Evolutionary conservation across 2,888 invertebrate species (phyloP), one percentile per base, ranked within the genome.

Genomic region (Epirrhoe tristata): DNA sequence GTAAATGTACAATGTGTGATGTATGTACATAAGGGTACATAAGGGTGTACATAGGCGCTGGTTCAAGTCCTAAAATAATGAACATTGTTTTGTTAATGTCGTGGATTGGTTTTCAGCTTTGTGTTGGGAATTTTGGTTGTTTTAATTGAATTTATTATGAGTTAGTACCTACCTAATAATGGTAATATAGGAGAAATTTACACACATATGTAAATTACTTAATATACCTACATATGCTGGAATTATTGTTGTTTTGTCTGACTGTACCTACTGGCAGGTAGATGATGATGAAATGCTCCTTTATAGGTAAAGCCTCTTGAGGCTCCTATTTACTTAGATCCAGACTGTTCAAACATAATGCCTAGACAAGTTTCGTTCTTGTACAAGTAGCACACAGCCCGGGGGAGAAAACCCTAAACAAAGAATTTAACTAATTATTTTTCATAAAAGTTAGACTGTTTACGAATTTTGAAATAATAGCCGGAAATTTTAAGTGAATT

Each of bases 1-100:
- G 90, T 88, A 91, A 90, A 93, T 90, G 85, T 87, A 80, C 79
- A 77, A 48, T 80, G 77, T 80, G 81, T 80, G 76, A 80, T 77
- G 80, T 81, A 83, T 16, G 46, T 34, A 51, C 16, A n/a, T 17
- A n/a, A n/a, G n/a, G n/a, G 55, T 65, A 64, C 77, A 80, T 80
- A 81, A 72, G 68, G 69, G 71, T 70, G 75, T 77, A 84, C 72
- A 80, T 82, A 80, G 75, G 72, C 71, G 70, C 75, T 74, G 74
- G 71, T 69, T 74, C 70, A 76, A 70, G 67, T 73, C 74, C 77
- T 75, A 78, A 75, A 80, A 77, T 75, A 79, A 79, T 77, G 75
- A 72, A 74, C 68, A 67, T 56, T 77, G 74, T 77, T 75, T 72
- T 69, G 71, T 64, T 73, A 75, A 67, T 68, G 68, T 69, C 63